Base-by-base conservation (phyloP, 1,140 invertebrate genomes). In the Eubasilissa regina region DNA sequence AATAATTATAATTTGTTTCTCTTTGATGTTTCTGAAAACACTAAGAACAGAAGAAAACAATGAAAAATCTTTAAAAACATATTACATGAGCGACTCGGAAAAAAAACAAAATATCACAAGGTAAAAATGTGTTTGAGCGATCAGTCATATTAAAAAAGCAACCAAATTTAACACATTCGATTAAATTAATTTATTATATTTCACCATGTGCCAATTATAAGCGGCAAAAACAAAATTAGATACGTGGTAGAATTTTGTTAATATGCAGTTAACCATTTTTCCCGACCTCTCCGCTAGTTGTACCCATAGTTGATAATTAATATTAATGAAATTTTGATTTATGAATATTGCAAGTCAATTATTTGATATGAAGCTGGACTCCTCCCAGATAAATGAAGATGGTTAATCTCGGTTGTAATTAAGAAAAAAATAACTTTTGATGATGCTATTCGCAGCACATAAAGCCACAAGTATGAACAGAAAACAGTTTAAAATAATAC, bases 291-390 rank as follows among this genome's bases (percentile, higher is more conserved):
- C n/a, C 60, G 35, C 13, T 64, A 25, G 60, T 25, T 64, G 21
- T 10, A 35, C 12, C 35, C 60, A 7, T 25, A 43, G 13, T n/a
- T 35, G 60, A 21, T 64, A 25, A 64, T 64, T 64, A 64, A 13
- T 43, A 13, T 64, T 64, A 64, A 64, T 64, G 19, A 64, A 64
- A 7, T 44, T 64, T 64, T 64, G 60, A 64, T 64, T 64, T 64
- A 64, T 43, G 60, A n/a, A 13, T 6, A 64, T 64, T 64, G 60
- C 25, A 3, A 21, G 6, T 62, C 58, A 62, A 62, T 62, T 35
- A 62, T 58, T 58, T 58, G 55, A 21, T 58, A 21, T 58, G 17
- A 58, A 1, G 17, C 55, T 21, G 21, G 55, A 35, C 21, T 21
- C 55, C 17, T 58, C 55, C 25, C 25, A 35, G 25, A 35, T 35